Base-by-base conservation (phyloP, 2,113 vertebrate species). In the Synchiropus splendidus region DNA sequence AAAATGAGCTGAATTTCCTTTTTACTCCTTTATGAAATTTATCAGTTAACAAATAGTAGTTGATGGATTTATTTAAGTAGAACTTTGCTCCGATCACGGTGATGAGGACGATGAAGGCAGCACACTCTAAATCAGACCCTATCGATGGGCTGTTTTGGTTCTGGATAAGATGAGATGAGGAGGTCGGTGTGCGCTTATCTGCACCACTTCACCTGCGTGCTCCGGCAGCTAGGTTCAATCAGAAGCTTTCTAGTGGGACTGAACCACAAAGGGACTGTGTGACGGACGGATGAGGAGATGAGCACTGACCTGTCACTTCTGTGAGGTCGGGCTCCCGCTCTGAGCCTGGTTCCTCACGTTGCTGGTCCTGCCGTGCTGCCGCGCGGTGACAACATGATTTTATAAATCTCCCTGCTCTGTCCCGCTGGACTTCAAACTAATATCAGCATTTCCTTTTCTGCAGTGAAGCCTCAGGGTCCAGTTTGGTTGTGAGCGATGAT, bases 271-370 rank as follows among this genome's bases (percentile, higher is more conserved):
- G 62, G 77, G 45, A 66, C 53, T 39, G 12, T 33, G 21, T 74
- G 73, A 82, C 63, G 61, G 77, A 75, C 60, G 27, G 52, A 64
- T 43, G 54, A 70, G 52, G 67, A 67, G 67, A 58, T 48, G 13
- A 8, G 45, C 61, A 58, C 42, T 68, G 75, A 78, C 71, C 72
- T 64, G 66, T 67, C 74, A 64, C 68, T 64, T 65, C 51, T 36
- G 50, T 54, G 5, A 10, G 44, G 51, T 9, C 14, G 46, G 43
- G 51, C 33, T 42, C 39, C 67, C 52, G 65, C 56, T 31, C 52
- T 27, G 33, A 34, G 17, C 18, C 6, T 15, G 34, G 10, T 53
- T 47, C 53, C 55, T 44, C n/a, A 45, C 45, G 16, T 10, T 46
- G 14, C 13, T 18, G n/a, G 31, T 12, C 52, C 46, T 31, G n/a